Evolutionary conservation across 2,113 vertebrate genomes (phyloP).

Genomic region (Cariama cristata): DNA sequence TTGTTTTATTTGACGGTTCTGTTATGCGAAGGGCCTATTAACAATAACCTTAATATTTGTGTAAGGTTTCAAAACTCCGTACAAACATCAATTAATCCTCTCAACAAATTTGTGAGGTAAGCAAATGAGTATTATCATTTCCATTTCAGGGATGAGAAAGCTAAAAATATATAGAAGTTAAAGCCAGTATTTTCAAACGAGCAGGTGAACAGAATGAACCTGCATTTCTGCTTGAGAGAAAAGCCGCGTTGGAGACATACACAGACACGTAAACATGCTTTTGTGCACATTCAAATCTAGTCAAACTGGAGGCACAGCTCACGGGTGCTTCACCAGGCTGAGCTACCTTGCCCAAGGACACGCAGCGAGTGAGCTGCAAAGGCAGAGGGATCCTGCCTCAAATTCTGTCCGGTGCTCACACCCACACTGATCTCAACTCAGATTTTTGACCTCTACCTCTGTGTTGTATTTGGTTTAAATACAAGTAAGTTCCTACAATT

Average conservation of each 20-base stretch:
- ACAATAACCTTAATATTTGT: slow-evolving; percentile 21
- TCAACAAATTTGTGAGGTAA: not conserved
- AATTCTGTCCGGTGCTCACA: not conserved
- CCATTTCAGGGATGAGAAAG: not conserved
- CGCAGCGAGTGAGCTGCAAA: rapidly evolving
- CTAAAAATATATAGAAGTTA: not conserved
- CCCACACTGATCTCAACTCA: not conserved
- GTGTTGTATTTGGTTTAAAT: too few relatives aligned
- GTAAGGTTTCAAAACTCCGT: not conserved
- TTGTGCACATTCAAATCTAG: not conserved
- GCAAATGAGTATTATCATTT: not conserved
- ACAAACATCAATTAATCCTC: slow-evolving; percentile 27
- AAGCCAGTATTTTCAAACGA: not conserved
- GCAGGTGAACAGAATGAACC: not conserved
- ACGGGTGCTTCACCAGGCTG: not conserved
- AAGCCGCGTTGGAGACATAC: not conserved
- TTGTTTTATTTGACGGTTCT: not conserved
- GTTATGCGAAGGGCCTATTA: not conserved
- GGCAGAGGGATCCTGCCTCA: not conserved
- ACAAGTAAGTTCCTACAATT: not conserved
- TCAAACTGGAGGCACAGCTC: not conserved
- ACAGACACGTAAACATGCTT: not conserved
- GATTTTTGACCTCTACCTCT: not conserved
- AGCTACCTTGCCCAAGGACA: not conserved
- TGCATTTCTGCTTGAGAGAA: not conserved